Percentiles rank a stretch among this genome's conserved stretches.
Evolutionary conservation across 2,113 vertebrate genomes (phyloP).

Genomic region (Corythoichthys haematopterus): DNA sequence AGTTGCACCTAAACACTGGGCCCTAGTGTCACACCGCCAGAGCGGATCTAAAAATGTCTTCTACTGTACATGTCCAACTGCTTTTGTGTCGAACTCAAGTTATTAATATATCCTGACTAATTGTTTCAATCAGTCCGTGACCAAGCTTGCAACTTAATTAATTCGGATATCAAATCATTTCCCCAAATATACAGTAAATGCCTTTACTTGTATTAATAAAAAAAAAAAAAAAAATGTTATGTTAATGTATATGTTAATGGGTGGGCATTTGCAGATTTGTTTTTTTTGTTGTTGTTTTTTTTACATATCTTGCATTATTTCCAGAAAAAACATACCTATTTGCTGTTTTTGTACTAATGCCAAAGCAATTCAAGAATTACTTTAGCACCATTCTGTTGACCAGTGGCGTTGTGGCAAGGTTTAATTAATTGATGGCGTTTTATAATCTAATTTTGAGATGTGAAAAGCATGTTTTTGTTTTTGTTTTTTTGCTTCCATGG

Average conservation of each 20-base stretch:
- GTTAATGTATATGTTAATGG: not conserved
- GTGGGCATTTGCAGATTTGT: not conserved
- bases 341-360: not conserved
- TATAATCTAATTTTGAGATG: not conserved
- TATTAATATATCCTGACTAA: not conserved
- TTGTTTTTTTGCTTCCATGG: not conserved
- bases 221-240: not conserved
- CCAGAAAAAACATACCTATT: not conserved
- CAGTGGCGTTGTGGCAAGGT: not conserved
- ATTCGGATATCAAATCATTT: not conserved
- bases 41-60: not conserved
- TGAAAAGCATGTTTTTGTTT: not conserved
- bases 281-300: not conserved
- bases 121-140: not conserved
- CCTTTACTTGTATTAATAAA: not conserved
- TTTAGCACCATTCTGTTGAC: not conserved
- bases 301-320: not conserved
- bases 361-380: not conserved
- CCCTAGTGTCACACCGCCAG: not conserved
- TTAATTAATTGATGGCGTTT: not conserved
- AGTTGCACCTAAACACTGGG: no score
- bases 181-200: not conserved
- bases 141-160: not conserved
- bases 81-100: not conserved
- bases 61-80: not conserved